Percentiles rank a stretch among this genome's conserved stretches.
Evolutionary conservation across 2,888 invertebrate species (phyloP).

Genomic region (Coelopa pilipes): DNA sequence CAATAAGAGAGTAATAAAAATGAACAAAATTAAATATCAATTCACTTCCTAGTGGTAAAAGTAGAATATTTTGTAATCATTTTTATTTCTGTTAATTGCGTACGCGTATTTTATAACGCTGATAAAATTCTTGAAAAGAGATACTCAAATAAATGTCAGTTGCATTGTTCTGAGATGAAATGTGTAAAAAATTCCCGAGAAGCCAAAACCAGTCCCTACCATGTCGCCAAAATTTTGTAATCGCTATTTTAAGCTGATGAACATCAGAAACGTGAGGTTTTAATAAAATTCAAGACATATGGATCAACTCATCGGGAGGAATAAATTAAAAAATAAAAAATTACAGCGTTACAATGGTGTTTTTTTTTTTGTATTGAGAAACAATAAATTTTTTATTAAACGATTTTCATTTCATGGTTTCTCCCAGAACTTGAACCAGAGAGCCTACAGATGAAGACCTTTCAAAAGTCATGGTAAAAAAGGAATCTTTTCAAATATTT

Average conservation of each 20-base stretch:
- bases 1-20: too few species aligned
- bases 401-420: not conserved
- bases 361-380: not conserved
- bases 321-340: not conserved
- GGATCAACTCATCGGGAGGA: conserved; percentile 44
- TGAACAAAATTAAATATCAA: too few species aligned
- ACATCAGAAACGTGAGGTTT: conserved; percentile 37
- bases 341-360: too few species aligned
- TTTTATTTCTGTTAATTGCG: too few species aligned
- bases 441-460: too few species aligned
- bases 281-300: conserved; percentile 45
- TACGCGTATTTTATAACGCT: too few species aligned
- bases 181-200: too few species aligned
- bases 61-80: too few species aligned
- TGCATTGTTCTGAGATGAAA: too few species aligned
- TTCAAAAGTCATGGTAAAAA: too few species aligned
- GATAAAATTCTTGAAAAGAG: not conserved
- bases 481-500: too few species aligned
- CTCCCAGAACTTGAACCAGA: not conserved
- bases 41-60: too few species aligned
- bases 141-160: not conserved
- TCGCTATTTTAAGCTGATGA: conserved; percentile 26
- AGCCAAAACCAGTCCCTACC: not conserved
- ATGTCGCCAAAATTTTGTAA: conserved; percentile 1
- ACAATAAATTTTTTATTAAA: not conserved